A percentile compares a stretch with the other conserved stretches of the same genome.
Evolutionary conservation across 2,888 invertebrate species (phyloP).

Genomic region (Athalia circularis): DNA sequence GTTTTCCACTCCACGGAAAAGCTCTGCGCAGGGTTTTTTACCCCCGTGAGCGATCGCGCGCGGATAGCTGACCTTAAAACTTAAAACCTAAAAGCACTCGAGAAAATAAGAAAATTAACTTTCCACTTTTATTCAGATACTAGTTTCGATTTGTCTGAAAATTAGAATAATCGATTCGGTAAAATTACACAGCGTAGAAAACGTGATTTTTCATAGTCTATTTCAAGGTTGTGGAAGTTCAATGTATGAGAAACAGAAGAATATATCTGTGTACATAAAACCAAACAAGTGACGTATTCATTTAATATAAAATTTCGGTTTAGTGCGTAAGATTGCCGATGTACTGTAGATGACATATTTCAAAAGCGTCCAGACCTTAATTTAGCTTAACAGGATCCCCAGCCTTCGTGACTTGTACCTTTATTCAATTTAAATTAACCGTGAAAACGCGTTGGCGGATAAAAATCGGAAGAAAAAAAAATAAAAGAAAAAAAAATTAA

Average conservation of each 20-base stretch:
- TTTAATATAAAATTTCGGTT: neutral
- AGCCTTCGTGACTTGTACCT: slow-evolving; percentile 12
- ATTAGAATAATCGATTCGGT: no score
- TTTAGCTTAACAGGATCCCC: neutral
- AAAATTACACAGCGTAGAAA: no score
- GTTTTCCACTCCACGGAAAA: slow-evolving; percentile 4
- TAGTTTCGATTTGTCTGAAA: no score
- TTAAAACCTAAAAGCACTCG: neutral
- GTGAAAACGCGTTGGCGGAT: neutral
- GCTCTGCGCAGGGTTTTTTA: neutral
- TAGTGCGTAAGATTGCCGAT: neutral
- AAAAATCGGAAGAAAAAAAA: neutral
- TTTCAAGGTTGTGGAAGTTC: neutral
- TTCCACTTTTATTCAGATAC: no score
- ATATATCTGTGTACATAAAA: no score
- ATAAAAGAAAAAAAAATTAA: no score
- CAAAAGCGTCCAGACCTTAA: neutral
- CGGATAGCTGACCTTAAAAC: neutral
- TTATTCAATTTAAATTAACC: slow-evolving; percentile 10
- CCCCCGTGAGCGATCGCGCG: neutral
- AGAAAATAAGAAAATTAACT: no score
- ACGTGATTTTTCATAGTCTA: neutral
- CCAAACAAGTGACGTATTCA: neutral
- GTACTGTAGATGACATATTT: neutral
- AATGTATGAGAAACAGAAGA: no score